Evolutionary conservation across 92 coral and sea anemone genomes (phyloP).

Genomic region (Plumapathes pennacea): DNA sequence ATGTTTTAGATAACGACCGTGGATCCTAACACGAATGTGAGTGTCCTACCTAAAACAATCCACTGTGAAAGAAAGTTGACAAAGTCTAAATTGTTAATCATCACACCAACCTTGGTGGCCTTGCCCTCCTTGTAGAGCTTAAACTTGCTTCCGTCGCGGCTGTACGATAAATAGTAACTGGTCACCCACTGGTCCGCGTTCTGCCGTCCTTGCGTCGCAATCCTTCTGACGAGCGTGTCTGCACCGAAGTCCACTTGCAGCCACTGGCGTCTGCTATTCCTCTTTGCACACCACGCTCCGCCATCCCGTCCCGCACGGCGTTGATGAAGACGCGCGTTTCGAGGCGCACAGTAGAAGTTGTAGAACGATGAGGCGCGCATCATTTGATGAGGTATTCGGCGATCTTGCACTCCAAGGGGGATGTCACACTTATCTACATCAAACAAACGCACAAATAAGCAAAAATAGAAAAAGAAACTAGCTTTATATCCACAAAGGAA

Average conservation of each 20-base stretch:
- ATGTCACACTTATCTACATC: constrained; percentile 70
- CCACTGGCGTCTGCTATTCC: constrained; percentile 67
- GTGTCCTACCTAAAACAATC: too few species aligned
- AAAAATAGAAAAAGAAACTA: too few species aligned
- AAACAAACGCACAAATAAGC: too few species aligned
- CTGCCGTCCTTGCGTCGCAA: constrained; percentile 77
- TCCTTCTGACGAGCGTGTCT: constrained; percentile 42
- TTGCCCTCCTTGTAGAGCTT: constrained; percentile 57
- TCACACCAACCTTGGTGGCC: constrained; percentile 54
- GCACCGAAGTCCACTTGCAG: constrained; percentile 75
- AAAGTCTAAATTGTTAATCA: background rate
- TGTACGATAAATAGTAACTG: constrained; percentile 63
- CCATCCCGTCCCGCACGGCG: constrained; percentile 54
- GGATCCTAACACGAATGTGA: too few species aligned
- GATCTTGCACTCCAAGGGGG: constrained; percentile 86
- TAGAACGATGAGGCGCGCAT: constrained; percentile 65
- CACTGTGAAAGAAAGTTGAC: too few species aligned
- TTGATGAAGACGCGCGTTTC: constrained; percentile 71
- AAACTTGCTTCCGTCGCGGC: constrained; percentile 62
- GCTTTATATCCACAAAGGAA: too few species aligned
- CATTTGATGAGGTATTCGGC: constrained; percentile 53
- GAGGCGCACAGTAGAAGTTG: constrained; percentile 56
- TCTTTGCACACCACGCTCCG: constrained; percentile 68
- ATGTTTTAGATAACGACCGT: too few species aligned
- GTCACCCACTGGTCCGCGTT: constrained; percentile 82